Base-by-base conservation (phyloP, 64 coral and sea anemone species). In the Catalaphyllia jardinei region DNA sequence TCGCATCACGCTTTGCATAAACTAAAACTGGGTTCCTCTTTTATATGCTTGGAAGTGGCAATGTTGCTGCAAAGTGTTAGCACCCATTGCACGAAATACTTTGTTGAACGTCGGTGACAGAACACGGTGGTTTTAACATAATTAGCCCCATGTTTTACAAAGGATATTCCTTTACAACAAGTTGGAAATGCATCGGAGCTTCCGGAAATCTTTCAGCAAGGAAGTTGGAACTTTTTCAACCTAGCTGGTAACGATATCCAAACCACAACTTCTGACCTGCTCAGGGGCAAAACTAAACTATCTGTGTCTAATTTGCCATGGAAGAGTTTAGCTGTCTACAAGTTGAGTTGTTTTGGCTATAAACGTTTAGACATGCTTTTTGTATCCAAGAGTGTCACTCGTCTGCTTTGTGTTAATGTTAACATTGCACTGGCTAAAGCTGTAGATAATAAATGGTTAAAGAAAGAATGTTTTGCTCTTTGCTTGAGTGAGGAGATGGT, bases 291-390 rank as follows among this genome's bases (percentile, higher is more conserved):
- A 84, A 24, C 28, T 60, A 59, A 79, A 79, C 42, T 79, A 59
- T 62, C 60, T 85, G 81, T 85, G 20, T 71, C n/a, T 71, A 69
- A 85, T 72, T 85, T 71, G 33, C 62, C 18, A 71, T 52, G 33
- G 81, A 27, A 51, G 42, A 39, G 62, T 85, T 85, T 85, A 63
- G 31, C 31, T 85, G 81, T 85, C 63, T 85, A 17, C 31, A 71
- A 33, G 20, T 64, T 6, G 10, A 64, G 11, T 28, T 85, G 63
- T 85, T 85, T 85, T 85, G 81, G 62, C 81, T 85, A 51, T 39
- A 10, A n/a, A 20, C 28, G 5, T 49, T 17, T 16, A 16, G 28
- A 15, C 10, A 15, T 65, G 31, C 60, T 65, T 39, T 10, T 71
- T 0, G 24, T 51, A 67, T 46, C 60, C 4, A 15, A n/a, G 33